These are phyloP conservation scores for Papilio elwesi DNA, from an alignment of 2,888 invertebrate genomes.

Conservation along the genomic window DNA sequence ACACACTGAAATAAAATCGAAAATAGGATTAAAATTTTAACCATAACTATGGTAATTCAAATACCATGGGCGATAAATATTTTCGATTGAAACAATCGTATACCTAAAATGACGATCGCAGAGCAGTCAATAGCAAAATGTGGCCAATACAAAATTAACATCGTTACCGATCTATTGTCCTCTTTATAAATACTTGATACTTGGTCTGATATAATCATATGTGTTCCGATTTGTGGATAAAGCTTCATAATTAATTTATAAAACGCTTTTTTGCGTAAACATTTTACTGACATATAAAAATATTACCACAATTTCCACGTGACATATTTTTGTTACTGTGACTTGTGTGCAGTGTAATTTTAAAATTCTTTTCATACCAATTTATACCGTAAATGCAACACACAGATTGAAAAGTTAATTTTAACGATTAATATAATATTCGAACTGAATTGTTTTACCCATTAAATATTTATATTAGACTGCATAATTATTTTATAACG, in stretches of 20 bases:
- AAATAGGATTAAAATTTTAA: neutral
- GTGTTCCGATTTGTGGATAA: constrained; percentile 5
- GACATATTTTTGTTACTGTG: neutral
- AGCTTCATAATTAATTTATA: constrained; percentile 4
- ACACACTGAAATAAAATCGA: neutral
- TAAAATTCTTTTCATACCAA: constrained; percentile 28
- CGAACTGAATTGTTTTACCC: constrained; percentile 47
- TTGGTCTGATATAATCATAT: constrained; percentile 8
- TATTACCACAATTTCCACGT: neutral
- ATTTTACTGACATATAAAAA: neutral
- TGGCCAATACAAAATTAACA: constrained; percentile 4
- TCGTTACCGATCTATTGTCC: constrained; percentile 9
- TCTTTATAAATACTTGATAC: constrained; percentile 18
- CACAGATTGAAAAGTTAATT: constrained; percentile 50
- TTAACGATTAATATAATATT: constrained; percentile 56
- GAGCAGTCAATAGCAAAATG: constrained; percentile 3
- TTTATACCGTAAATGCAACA: constrained; percentile 51
- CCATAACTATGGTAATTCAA: neutral
- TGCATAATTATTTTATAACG: constrained; percentile 58
- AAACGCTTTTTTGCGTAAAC: neutral
- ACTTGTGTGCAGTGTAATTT: neutral
- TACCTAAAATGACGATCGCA: neutral
- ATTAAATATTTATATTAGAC: constrained; percentile 55
- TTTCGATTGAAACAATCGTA: constrained; percentile 14
- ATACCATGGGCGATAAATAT: neutral